These are phyloP conservation scores for Parnassius mnemosyne DNA, from an alignment of 2,888 invertebrate genomes.

Conservation along the genomic window DNA sequence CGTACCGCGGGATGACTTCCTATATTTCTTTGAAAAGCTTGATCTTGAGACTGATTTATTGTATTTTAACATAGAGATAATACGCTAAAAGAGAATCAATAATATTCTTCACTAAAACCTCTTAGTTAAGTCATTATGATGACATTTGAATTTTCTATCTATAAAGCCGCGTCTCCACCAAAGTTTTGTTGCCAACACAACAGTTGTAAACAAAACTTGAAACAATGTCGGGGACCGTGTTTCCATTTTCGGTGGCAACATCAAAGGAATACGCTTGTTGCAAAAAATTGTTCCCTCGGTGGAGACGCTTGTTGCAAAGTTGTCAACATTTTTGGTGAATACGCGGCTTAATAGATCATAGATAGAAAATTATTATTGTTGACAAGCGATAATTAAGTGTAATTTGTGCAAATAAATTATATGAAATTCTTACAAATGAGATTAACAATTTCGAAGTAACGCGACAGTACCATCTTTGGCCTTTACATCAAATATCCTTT, in stretches of 20 bases:
- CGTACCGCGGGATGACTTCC: too few species aligned
- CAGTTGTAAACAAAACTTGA: too few species aligned
- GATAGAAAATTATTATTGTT: neutral
- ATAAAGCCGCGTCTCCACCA: too few species aligned
- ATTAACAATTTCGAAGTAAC: neutral
- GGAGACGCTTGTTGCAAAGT: too few species aligned
- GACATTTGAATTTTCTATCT: too few species aligned
- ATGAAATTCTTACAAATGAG: neutral
- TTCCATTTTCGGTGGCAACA: too few species aligned
- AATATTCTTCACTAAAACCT: neutral
- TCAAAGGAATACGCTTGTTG: too few species aligned
- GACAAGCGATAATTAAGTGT: neutral
- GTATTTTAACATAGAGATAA: neutral
- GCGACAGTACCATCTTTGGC: slow-evolving; percentile 2
- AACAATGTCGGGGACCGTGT: too few species aligned
- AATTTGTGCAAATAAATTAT: slow-evolving; percentile 3
- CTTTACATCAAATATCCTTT: neutral
- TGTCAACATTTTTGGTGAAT: too few species aligned
- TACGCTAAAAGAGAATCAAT: neutral
- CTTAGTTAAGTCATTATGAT: neutral
- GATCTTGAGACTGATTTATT: neutral
- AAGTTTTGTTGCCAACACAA: too few species aligned
- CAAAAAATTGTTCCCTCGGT: too few species aligned
- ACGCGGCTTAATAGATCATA: too few species aligned
- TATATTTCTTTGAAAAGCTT: neutral